These are phyloP conservation scores for Agonopterix arenella DNA, from an alignment of 2,888 invertebrate species.

Conservation along the genomic window DNA sequence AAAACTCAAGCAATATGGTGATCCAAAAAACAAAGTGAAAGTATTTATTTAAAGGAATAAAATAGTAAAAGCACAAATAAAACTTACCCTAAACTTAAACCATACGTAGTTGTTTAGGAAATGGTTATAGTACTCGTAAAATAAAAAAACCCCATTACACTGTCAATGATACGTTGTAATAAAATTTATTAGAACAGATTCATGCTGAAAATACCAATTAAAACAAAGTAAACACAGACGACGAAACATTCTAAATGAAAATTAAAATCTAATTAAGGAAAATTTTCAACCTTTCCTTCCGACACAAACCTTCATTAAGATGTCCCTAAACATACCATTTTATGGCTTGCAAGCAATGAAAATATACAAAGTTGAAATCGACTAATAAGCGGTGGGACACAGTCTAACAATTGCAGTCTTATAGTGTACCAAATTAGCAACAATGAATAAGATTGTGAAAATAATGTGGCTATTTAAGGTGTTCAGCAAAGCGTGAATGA, in stretches of 20 bases:
- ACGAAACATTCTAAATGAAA: conserved; percentile 16
- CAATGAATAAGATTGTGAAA: conserved; percentile 37
- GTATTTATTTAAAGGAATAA: no score
- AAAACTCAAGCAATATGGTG: no score
- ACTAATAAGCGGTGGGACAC: conserved; percentile 27
- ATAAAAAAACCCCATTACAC: no score
- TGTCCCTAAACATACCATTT: conserved; percentile 37
- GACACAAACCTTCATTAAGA: conserved; percentile 35
- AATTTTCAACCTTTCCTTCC: conserved; percentile 26
- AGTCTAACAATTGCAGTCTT: conserved; percentile 15
- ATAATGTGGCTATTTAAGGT: conserved; percentile 49
- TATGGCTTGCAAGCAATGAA: conserved; percentile 24
- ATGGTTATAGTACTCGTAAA: no score
- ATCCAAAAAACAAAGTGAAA: no score
- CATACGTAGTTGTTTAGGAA: no score
- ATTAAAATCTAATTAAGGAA: conserved; percentile 43
- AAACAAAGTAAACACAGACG: conserved; percentile 17
- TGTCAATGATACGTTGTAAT: no score
- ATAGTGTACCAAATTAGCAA: conserved; percentile 32
- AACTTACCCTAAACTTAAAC: no score
- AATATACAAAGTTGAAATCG: conserved; percentile 19
- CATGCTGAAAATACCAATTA: conserved; percentile 8
- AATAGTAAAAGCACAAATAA: no score
- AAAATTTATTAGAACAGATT: neutral
- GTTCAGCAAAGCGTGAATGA: conserved; percentile 55